Percentiles rank a stretch among this genome's conserved stretches.
phyloP scores from a whole-genome alignment of 2,888 invertebrate species.

The Synanthedon vespiformis region DNA sequence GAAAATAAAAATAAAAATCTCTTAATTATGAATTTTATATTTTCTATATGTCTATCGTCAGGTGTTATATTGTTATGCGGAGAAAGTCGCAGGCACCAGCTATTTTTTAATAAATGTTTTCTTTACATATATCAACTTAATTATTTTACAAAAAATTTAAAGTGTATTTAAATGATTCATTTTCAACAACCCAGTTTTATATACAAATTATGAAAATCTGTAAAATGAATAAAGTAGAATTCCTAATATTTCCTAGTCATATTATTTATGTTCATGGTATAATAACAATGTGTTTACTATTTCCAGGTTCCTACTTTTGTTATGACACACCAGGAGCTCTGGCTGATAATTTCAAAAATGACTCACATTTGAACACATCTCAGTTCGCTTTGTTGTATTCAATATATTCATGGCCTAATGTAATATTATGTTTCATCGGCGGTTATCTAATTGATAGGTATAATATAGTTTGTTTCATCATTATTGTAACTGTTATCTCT shows the following conservation, averaged over 20 bases:
- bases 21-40: background rate
- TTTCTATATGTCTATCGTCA: background rate
- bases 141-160: too few relatives aligned
- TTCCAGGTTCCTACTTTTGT: constrained; percentile 95
- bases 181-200: too few relatives aligned
- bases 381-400: constrained; percentile 91
- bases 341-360: constrained; percentile 86
- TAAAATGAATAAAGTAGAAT: background rate
- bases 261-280: too few relatives aligned
- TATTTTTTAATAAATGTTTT: too few relatives aligned
- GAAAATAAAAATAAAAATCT: too few relatives aligned
- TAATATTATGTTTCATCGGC: constrained; percentile 93
- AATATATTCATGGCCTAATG: constrained; percentile 98
- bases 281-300: constrained; percentile 8
- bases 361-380: constrained; percentile 82
- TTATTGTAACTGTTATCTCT: too few relatives aligned
- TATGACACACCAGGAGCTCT: constrained; percentile 97
- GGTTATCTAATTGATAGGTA: constrained; percentile 94
- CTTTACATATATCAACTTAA: too few relatives aligned
- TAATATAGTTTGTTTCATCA: constrained; percentile 12
- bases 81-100: too few relatives aligned
- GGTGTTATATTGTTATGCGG: too few relatives aligned
- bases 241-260: too few relatives aligned
- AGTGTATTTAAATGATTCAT: too few relatives aligned
- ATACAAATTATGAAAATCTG: too few relatives aligned